A percentile compares a stretch with the other conserved stretches of the same genome.
Evolutionary conservation across 1,140 invertebrate species (phyloP).

Genomic region (Brachystomella parvula): DNA sequence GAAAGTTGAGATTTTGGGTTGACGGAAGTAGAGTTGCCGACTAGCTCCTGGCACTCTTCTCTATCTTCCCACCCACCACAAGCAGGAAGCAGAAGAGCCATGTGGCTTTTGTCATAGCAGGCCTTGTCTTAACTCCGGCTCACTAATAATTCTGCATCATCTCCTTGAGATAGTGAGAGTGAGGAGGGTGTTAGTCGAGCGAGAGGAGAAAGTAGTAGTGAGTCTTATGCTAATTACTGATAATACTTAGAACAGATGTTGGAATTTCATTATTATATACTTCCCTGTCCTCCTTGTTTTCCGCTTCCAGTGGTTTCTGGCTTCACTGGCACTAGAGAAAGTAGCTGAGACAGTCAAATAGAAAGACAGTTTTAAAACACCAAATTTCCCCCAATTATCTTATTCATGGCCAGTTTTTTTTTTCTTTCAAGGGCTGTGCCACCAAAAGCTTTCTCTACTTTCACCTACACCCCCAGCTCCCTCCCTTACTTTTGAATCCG

Average conservation of each 20-base stretch:
- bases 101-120: conserved; percentile 20
- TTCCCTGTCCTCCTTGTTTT: conserved; percentile 11
- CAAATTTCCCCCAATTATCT: too few relatives aligned
- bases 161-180: not conserved
- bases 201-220: conserved; percentile 33
- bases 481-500: not conserved
- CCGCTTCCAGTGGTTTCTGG: not conserved
- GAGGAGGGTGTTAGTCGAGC: not conserved
- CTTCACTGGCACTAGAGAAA: too few relatives aligned
- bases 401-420: too few relatives aligned
- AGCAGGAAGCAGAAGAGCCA: not conserved
- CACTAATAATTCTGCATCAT: conserved; percentile 23
- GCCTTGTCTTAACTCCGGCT: conserved; percentile 33
- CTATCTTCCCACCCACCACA: too few relatives aligned
- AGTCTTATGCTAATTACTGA: conserved; percentile 40
- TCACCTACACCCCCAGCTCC: not conserved
- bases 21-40: not conserved
- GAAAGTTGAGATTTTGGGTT: not conserved
- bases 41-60: too few relatives aligned
- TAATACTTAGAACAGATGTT: conserved; percentile 40
- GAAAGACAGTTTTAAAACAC: not conserved
- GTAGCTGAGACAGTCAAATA: too few relatives aligned
- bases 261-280: conserved; percentile 37
- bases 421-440: too few relatives aligned
- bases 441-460: not conserved